Conservation (phyloP, 2,888 invertebrate genomes). For the Ormyrus thymus region DNA sequence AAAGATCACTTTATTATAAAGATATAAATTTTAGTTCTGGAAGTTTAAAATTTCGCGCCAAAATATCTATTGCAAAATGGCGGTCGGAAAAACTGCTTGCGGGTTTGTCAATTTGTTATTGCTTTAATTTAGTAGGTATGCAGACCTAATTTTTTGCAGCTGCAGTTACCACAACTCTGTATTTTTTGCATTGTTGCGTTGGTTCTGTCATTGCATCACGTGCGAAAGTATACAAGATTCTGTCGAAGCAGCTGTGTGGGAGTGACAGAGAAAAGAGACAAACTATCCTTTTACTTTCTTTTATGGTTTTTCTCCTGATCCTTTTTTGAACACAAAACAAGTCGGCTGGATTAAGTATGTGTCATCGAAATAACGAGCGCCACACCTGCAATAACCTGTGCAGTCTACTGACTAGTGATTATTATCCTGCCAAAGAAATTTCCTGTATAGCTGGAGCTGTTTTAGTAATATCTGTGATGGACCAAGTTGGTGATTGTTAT, state of each 20-base stretch:
- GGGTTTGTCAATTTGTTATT: slow-evolving; percentile 20
- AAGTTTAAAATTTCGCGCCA: slow-evolving; percentile 20
- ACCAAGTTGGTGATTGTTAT: no score
- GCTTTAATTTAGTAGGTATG: not conserved
- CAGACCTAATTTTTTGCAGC: not conserved
- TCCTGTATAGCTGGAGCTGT: no score
- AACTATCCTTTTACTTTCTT: slow-evolving; percentile 6
- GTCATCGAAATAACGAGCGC: slow-evolving; percentile 49
- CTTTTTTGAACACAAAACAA: slow-evolving; percentile 26
- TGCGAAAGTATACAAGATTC: no score
- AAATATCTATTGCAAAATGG: slow-evolving; percentile 6
- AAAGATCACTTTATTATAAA: no score
- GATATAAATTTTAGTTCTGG: no score
- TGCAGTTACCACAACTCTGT: no score
- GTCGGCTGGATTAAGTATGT: slow-evolving; percentile 48
- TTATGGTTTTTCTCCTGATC: slow-evolving; percentile 18
- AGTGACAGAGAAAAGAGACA: slow-evolving; percentile 14
- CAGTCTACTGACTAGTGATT: not conserved
- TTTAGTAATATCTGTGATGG: no score
- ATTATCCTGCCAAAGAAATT: not conserved
- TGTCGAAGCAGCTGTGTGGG: not conserved
- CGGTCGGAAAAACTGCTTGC: not conserved
- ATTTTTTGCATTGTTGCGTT: no score
- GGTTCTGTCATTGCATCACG: no score
- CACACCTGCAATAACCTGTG: slow-evolving; percentile 39